Percentiles rank a stretch among this genome's conserved stretches.
These are phyloP conservation scores for Prionchulus punctatus DNA, from an alignment of 2,888 invertebrate genomes.

Conservation along the genomic window DNA sequence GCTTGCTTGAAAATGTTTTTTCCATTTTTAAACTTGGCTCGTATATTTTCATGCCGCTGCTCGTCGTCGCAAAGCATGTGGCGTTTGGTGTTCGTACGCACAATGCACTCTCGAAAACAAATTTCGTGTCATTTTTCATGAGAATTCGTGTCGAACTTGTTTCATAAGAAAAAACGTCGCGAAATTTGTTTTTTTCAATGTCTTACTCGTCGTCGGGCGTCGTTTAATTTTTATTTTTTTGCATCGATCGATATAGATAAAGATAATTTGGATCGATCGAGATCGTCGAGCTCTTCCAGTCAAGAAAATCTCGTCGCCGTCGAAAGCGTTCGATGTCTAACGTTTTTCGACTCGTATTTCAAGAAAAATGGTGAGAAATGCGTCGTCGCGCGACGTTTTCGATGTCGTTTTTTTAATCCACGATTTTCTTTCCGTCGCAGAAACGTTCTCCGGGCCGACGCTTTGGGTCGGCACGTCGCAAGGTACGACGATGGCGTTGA, in stretches of 20 bases:
- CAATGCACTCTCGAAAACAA: too few species aligned
- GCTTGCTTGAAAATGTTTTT: too few species aligned
- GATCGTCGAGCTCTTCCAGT: slow-evolving; percentile 93
- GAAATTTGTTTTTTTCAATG: too few species aligned
- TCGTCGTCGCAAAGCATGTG: too few species aligned
- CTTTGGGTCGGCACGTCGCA: slow-evolving; percentile 94
- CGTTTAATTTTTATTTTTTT: too few species aligned
- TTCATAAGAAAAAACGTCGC: too few species aligned
- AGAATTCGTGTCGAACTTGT: too few species aligned
- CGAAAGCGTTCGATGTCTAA: slow-evolving; percentile 85
- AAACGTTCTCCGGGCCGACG: slow-evolving; percentile 51
- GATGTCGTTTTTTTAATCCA: neutral
- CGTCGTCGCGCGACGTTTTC: neutral
- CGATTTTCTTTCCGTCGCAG: slow-evolving; percentile 21
- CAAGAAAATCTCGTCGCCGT: slow-evolving; percentile 77
- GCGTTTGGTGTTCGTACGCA: too few species aligned
- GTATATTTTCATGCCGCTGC: too few species aligned
- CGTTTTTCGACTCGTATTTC: slow-evolving; percentile 79
- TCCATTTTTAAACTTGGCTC: too few species aligned
- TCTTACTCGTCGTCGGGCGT: too few species aligned
- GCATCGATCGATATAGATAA: neutral
- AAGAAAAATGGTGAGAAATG: slow-evolving; percentile 65
- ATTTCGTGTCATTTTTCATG: too few species aligned
- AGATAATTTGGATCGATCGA: slow-evolving; percentile 51
- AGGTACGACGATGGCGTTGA: slow-evolving; percentile 83